Evolutionary conservation across 1,140 invertebrate species (phyloP).

Genomic region (Bombyx mandarina): DNA sequence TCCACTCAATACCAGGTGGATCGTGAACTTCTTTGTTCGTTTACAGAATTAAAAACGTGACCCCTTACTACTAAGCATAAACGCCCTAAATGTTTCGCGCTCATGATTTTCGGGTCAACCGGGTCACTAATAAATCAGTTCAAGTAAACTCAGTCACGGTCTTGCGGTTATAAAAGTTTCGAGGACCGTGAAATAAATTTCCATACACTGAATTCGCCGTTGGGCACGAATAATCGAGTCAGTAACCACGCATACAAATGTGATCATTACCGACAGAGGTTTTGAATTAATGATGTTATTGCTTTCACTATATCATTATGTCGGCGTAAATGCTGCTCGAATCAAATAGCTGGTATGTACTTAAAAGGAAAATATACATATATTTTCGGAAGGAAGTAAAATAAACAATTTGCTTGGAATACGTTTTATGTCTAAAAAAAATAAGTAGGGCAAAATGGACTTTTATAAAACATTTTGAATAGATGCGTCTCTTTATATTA

Average conservation of each 20-base stretch:
- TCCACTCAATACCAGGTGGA: too few species aligned
- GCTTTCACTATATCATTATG: slow-evolving; percentile 5
- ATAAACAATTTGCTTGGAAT: too few species aligned
- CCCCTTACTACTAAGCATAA: too few species aligned
- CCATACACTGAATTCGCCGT: slow-evolving; percentile 15
- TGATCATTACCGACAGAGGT: slow-evolving; percentile 12
- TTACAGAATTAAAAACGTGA: too few species aligned
- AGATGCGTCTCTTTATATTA: too few species aligned
- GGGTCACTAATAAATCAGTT: slow-evolving; percentile 30
- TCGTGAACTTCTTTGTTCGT: too few species aligned
- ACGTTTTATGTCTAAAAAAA: too few species aligned
- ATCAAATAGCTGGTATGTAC: too few species aligned
- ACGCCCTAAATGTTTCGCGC: slow-evolving; percentile 1
- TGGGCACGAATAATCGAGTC: slow-evolving; percentile 3
- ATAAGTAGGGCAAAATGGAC: too few species aligned
- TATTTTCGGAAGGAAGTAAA: too few species aligned
- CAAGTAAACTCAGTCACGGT: slow-evolving; percentile 26
- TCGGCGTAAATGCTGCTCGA: neutral
- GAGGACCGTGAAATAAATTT: slow-evolving; percentile 21
- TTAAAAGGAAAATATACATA: too few species aligned
- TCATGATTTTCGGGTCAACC: slow-evolving; percentile 29
- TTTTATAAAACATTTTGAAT: too few species aligned
- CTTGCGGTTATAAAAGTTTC: slow-evolving; percentile 29
- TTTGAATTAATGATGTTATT: slow-evolving; percentile 20
- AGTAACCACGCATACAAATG: slow-evolving; percentile 13